Evolutionary conservation across 2,888 invertebrate genomes (phyloP).

Genomic region (Nomada hirtipes): DNA sequence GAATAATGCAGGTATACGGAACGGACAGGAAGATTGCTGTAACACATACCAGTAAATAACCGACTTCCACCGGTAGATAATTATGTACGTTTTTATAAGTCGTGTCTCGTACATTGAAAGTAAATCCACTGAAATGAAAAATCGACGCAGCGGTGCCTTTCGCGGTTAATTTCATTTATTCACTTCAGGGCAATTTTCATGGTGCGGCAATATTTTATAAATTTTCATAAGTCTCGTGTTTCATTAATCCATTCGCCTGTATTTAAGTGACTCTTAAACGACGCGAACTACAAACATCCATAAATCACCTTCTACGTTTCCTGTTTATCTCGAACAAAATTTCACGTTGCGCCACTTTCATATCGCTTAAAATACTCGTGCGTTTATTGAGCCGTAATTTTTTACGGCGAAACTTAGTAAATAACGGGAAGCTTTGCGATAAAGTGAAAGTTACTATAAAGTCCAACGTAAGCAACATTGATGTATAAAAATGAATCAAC

Average conservation of each 20-base stretch:
- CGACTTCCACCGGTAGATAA: conserved; percentile 25
- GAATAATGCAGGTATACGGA: conserved; percentile 18
- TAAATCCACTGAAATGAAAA: conserved; percentile 31
- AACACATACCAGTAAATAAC: conserved; percentile 27
- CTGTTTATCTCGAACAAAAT: not conserved
- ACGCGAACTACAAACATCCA: conserved; percentile 21
- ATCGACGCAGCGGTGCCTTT: conserved; percentile 26
- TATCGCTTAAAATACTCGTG: not conserved
- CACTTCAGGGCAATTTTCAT: conserved; percentile 24
- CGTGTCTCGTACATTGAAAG: conserved; percentile 6
- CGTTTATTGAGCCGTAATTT: not conserved
- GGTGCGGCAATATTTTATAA: conserved; percentile 23
- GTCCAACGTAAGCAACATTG: too few species aligned
- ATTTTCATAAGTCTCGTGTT: conserved; percentile 32
- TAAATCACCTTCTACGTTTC: conserved; percentile 25
- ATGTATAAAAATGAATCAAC: not conserved
- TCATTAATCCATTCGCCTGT: conserved; percentile 20
- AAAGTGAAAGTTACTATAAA: not conserved
- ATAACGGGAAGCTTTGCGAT: not conserved
- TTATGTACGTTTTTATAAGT: conserved; percentile 39
- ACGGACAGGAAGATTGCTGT: conserved; percentile 30
- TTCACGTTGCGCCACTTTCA: conserved; percentile 7
- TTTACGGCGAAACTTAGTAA: not conserved
- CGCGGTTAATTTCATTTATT: conserved; percentile 39
- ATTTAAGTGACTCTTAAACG: conserved; percentile 25